Evolutionary conservation across 2,797 vertebrate genomes (phyloP).

Genomic region (Phoxinus dragarum): DNA sequence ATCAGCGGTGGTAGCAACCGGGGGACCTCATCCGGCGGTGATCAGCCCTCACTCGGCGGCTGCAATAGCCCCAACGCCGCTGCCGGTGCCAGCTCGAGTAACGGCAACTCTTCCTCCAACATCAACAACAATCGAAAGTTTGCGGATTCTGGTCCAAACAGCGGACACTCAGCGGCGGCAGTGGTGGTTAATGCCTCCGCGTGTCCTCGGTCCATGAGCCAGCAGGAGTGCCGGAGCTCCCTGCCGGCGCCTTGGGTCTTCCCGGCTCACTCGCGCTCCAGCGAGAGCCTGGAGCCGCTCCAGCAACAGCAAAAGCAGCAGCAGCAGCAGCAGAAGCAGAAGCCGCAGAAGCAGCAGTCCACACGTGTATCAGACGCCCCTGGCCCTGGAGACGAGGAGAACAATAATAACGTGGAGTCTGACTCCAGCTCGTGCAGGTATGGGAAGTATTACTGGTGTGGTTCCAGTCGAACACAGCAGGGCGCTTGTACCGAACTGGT

Average conservation of each 20-base stretch:
- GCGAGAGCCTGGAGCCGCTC: slow-evolving; percentile 77
- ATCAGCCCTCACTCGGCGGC: slow-evolving; percentile 70
- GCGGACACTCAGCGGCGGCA: slow-evolving; percentile 79
- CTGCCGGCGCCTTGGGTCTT: slow-evolving; percentile 87
- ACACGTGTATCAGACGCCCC: slow-evolving; percentile 37
- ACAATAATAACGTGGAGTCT: slow-evolving; percentile 82
- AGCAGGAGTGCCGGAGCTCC: slow-evolving; percentile 89
- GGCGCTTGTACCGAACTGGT: slow-evolving; percentile 28
- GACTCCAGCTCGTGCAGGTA: slow-evolving; percentile 97
- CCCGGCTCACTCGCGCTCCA: slow-evolving; percentile 78
- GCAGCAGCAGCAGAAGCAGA: slow-evolving; percentile 75
- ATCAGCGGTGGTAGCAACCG: slow-evolving; percentile 70
- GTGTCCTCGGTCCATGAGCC: slow-evolving; percentile 85
- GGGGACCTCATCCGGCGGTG: slow-evolving; percentile 67
- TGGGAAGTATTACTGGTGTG: slow-evolving; percentile 21
- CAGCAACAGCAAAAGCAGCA: slow-evolving; percentile 73
- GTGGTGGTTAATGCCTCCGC: slow-evolving; percentile 73
- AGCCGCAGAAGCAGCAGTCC: slow-evolving; percentile 69
- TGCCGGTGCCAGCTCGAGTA: slow-evolving; percentile 57
- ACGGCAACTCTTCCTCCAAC: slow-evolving; percentile 56
- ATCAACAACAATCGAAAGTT: slow-evolving; percentile 84
- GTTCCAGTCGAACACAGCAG: slow-evolving; percentile 8
- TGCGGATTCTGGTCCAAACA: slow-evolving; percentile 80
- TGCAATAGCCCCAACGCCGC: slow-evolving; percentile 57
- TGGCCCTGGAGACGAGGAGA: slow-evolving; percentile 83